Conservation (phyloP, 2,797 vertebrate genomes). For the Psittacula echo region DNA sequence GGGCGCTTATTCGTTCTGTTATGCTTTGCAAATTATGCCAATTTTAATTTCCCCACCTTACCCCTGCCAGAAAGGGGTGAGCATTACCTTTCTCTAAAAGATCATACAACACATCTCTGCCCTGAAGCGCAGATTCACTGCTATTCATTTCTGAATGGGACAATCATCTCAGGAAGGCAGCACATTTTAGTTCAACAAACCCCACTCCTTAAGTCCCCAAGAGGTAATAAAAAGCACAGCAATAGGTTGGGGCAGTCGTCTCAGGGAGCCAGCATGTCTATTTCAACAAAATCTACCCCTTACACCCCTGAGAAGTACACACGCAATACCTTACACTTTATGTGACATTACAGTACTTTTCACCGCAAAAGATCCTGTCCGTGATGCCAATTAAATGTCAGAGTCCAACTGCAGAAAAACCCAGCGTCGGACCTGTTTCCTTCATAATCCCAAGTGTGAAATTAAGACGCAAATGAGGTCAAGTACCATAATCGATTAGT, state of each 20-base stretch:
- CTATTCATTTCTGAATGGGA: neutral
- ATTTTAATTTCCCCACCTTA: neutral
- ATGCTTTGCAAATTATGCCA: neutral
- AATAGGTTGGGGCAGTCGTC: neutral
- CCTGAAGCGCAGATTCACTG: neutral
- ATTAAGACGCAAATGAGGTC: neutral
- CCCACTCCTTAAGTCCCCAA: neutral
- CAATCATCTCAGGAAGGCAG: neutral
- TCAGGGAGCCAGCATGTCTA: neutral
- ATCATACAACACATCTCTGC: neutral
- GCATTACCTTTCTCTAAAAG: neutral
- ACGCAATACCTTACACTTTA: neutral
- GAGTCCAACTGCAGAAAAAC: neutral
- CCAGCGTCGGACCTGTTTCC: neutral
- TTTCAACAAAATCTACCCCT: neutral
- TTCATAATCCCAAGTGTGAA: neutral
- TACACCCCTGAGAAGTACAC: neutral
- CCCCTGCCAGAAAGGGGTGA: neutral
- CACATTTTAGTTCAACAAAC: neutral
- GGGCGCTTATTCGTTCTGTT: neutral
- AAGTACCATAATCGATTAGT: neutral
- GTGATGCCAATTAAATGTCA: neutral
- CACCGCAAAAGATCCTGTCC: neutral
- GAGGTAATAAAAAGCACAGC: neutral
- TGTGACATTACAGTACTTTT: neutral